Evolutionary conservation across 1,140 invertebrate species (phyloP), one percentile per base, ranked within the genome.

Genomic region (Anastatus disparis): DNA sequence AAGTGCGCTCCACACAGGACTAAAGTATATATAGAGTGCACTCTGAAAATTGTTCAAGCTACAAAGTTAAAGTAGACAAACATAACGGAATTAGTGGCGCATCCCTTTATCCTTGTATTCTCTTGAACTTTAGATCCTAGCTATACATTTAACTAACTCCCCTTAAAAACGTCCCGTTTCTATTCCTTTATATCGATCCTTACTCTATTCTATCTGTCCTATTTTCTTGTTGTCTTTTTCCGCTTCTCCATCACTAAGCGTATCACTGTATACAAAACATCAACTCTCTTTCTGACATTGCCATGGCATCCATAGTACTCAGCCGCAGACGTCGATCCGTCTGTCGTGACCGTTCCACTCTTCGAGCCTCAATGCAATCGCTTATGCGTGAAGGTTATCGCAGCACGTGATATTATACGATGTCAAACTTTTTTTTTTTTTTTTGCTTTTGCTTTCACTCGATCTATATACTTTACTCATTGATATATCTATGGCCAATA

Each of bases 61-160:
- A n/a, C n/a, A n/a, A n/a, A n/a, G n/a, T n/a, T n/a, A n/a, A 55
- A 69, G 72, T 56, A 72, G 74, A 65, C 62, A 63, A 52, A 50
- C 72, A 78, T 82, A 82, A 82, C 80, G 76, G 79, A 82, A 84
- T 84, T 83, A 83, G 78, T 70, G 76, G 77, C 77, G 76, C 78
- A 78, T 82, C 77, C 76, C 81, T 82, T 81, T 79, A 81, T 82
- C 78, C 10, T 35, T 35, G 31, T 10, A 10, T 35, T 35, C 4
- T 35, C 31, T 35, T 35, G n/a, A n/a, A n/a, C n/a, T n/a, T n/a
- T n/a, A n/a, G n/a, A n/a, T n/a, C n/a, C n/a, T n/a, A n/a, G n/a
- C n/a, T n/a, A n/a, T n/a, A n/a, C n/a, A n/a, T n/a, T n/a, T n/a
- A n/a, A n/a, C n/a, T n/a, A n/a, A n/a, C n/a, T n/a, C n/a, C 79